A percentile compares a stretch with the other conserved stretches of the same genome.
These are phyloP conservation scores for Sebastes dallii DNA, from an alignment of 2,797 vertebrate genomes.

Conservation along the genomic window DNA sequence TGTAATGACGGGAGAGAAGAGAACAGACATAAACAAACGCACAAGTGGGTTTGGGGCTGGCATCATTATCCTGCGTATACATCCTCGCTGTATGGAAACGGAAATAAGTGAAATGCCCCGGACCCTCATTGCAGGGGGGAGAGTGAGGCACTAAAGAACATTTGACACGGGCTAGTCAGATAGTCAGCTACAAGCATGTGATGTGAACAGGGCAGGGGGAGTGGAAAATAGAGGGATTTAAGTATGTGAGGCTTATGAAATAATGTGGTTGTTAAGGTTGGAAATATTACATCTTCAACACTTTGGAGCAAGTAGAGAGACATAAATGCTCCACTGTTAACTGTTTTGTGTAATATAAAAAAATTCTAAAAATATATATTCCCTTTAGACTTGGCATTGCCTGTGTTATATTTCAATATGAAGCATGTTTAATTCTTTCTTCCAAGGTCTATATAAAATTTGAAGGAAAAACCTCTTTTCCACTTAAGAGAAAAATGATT, in stretches of 20 bases:
- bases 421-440: background rate
- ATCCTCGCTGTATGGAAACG: conserved; percentile 43
- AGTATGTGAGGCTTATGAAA: conserved; percentile 36
- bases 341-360: background rate
- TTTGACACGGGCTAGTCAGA: conserved; percentile 54
- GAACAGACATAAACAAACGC: conserved; percentile 90
- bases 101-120: conserved; percentile 42
- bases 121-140: conserved; percentile 35
- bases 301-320: background rate
- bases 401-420: background rate
- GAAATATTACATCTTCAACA: conserved; percentile 26
- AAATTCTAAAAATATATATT: background rate
- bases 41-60: conserved; percentile 84
- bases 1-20: conserved; percentile 88
- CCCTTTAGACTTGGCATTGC: background rate
- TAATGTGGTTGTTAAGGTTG: conserved; percentile 36
- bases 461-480: background rate
- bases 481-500: background rate
- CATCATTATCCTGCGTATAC: conserved; percentile 84
- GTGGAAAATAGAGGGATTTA: conserved; percentile 27
- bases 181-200: conserved; percentile 26
- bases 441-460: background rate
- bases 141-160: conserved; percentile 48
- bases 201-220: conserved; percentile 30
- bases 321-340: background rate